A percentile compares a stretch with the other conserved stretches of the same genome.
Conservation (phyloP, 2,888 invertebrate species). For the Eupsilia transversa region DNA sequence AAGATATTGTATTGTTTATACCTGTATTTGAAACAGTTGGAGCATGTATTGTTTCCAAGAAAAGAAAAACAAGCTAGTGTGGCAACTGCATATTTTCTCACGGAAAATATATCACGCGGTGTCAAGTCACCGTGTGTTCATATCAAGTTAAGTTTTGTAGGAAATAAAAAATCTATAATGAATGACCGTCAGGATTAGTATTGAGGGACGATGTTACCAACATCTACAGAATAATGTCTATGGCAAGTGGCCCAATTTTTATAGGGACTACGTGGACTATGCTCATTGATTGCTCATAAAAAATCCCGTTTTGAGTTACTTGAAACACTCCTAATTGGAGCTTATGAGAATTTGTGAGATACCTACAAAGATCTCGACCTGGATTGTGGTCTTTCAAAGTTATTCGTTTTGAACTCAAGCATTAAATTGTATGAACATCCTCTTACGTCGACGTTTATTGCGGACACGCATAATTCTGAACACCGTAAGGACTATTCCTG, state of each 20-base stretch:
- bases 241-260: background rate
- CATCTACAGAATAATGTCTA: background rate
- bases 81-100: slow-evolving; percentile 52
- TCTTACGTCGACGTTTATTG: too few species aligned
- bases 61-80: slow-evolving; percentile 19
- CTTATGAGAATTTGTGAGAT: too few species aligned
- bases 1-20: slow-evolving; percentile 32
- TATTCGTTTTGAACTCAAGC: background rate
- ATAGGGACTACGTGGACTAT: background rate
- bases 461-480: too few species aligned
- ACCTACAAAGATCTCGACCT: too few species aligned
- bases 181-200: background rate
- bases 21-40: background rate
- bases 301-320: too few species aligned
- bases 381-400: background rate
- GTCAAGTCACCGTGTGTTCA: slow-evolving; percentile 11
- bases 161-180: background rate
- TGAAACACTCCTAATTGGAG: background rate
- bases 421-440: background rate
- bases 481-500: too few species aligned
- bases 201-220: background rate
- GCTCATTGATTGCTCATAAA: slow-evolving; percentile 14
- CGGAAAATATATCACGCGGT: slow-evolving; percentile 16
- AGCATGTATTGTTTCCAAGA: slow-evolving; percentile 29
- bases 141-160: slow-evolving; percentile 6